phyloP scores from a whole-genome alignment of 2,797 vertebrate species.

The Sebastes iracundus region DNA sequence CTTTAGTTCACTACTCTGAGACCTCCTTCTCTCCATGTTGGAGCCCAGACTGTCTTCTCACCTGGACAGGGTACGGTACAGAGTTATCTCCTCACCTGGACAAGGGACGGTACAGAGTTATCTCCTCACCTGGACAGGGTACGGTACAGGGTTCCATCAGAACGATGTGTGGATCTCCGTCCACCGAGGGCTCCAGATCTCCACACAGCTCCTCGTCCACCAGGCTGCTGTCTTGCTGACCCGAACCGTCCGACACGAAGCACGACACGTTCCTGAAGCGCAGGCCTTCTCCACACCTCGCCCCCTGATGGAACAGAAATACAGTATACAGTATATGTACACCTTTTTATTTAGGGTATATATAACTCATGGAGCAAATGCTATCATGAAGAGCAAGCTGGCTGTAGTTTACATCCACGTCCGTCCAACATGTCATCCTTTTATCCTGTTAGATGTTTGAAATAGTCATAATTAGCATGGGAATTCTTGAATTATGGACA shows the following conservation, averaged over 20 bases:
- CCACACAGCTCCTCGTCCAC: conserved; percentile 95
- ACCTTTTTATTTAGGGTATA: neutral
- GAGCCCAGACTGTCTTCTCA: neutral
- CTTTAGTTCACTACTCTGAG: neutral
- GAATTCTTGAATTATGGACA: too few species aligned
- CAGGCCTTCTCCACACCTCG: conserved; percentile 92
- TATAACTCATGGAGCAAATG: neutral
- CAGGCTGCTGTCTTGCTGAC: conserved; percentile 81
- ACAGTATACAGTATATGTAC: neutral
- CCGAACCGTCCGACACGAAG: conserved; percentile 90
- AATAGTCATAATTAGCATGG: too few species aligned
- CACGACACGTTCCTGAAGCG: conserved; percentile 92
- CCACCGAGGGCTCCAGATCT: conserved; percentile 87
- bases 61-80: too few species aligned
- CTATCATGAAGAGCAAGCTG: neutral
- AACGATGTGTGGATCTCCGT: conserved; percentile 85
- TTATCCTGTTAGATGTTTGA: too few species aligned
- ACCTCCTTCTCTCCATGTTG: neutral
- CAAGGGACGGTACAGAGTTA: conserved; percentile 91
- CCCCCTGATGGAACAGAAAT: conserved; percentile 81
- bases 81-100: conserved; percentile 73
- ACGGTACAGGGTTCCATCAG: conserved; percentile 91
- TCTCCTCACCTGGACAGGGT: conserved; percentile 90
- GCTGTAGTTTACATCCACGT: neutral
- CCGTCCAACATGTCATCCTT: too few species aligned